Evolutionary conservation across 2,797 vertebrate species (phyloP), one percentile per base, ranked within the genome.

Genomic region (Leuciscus waleckii): DNA sequence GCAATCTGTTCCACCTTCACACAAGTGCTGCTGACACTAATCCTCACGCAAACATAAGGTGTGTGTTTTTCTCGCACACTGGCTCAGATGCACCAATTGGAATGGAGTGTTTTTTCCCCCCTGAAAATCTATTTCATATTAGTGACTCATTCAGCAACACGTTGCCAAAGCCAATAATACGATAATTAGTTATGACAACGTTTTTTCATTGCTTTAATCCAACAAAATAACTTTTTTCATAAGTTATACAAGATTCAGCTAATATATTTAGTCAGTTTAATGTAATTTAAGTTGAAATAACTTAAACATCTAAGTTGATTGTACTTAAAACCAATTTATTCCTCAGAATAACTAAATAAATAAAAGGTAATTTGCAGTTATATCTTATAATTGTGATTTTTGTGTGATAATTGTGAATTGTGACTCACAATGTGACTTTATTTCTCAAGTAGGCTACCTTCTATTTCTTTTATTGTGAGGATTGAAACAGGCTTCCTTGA

Each of bases 1-100:
- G 65, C 49, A 54, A 41, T 68, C 26, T 73, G 46, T 74, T 80
- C 51, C 67, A 74, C 86, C 73, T 87, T 78, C 67, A 67, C 69
- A 26, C 32, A 10, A 67, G 65, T 26, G 65, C 39, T 82, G 82
- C 70, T 82, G 76, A 85, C 80, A 74, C 35, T 51, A 76, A 80
- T 82, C 80, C 69, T 74, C 32, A 16, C 1, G 13, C 63, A 79
- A 80, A 82, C 54, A 67, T 70, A 83, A 14, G 51, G 32, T 63
- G 76, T 65, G 71, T 79, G 84, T 54, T 54, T 16, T 76, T 61
- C 11, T 54, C 49, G 26, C 65, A 63, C 19, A 21, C 29, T 9
- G 41, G 61, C 68, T 83, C 16, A 75, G 11, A 65, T 46, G 32
- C 21, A 83, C 9, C 26, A n/a, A n/a, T 14, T 32, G 56, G 9